Conservation (phyloP, 2,797 vertebrate genomes). For the Sebastes minor region DNA sequence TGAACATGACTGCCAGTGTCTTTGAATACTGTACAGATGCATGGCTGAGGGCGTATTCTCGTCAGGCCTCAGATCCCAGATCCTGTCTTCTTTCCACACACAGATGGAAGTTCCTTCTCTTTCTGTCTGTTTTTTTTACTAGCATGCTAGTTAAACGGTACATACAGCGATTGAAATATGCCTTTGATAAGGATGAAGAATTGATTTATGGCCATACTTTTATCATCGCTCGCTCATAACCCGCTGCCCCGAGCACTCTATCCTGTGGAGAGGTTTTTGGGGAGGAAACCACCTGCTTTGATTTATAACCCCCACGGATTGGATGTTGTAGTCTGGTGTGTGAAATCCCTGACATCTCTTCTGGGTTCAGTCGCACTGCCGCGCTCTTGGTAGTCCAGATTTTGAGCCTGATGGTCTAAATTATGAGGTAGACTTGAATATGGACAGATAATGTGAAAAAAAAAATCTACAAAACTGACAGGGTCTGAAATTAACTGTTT, state of each 20-base stretch:
- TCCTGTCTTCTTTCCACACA: slow-evolving; percentile 78
- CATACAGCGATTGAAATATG: slow-evolving; percentile 78
- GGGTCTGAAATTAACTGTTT: too few species aligned
- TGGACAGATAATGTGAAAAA: neutral
- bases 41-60: slow-evolving; percentile 78
- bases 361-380: slow-evolving; percentile 34
- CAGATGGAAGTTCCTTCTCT: slow-evolving; percentile 74
- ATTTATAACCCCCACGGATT: slow-evolving; percentile 71
- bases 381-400: slow-evolving; percentile 12
- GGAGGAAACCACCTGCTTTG: slow-evolving; percentile 83
- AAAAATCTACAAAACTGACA: neutral
- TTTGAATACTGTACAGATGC: slow-evolving; percentile 78
- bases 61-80: slow-evolving; percentile 78
- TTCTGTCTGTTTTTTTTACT: slow-evolving; percentile 64
- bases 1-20: slow-evolving; percentile 80
- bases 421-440: slow-evolving; percentile 14
- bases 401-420: slow-evolving; percentile 22
- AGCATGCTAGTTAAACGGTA: slow-evolving; percentile 79
- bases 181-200: slow-evolving; percentile 81
- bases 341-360: slow-evolving; percentile 63
- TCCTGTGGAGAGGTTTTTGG: slow-evolving; percentile 66
- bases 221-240: slow-evolving; percentile 77
- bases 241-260: slow-evolving; percentile 68
- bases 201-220: slow-evolving; percentile 83
- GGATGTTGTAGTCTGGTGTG: slow-evolving; percentile 54